phyloP scores from a whole-genome alignment of 2,888 invertebrate genomes.

The Nomada hirtipes region DNA sequence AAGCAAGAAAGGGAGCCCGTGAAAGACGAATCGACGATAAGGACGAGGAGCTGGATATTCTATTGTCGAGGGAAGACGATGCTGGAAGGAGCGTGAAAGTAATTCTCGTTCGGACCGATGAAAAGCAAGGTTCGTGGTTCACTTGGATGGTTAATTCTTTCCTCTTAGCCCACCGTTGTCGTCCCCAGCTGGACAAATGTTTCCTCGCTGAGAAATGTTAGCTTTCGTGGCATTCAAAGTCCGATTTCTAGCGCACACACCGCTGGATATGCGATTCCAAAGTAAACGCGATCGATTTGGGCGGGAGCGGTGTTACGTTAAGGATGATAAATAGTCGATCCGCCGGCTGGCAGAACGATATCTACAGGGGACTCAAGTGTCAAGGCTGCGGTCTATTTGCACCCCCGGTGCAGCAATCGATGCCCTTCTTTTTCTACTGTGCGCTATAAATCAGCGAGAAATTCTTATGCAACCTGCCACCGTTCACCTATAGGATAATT shows the following conservation, averaged over 20 bases:
- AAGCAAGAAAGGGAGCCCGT: slow-evolving; percentile 6
- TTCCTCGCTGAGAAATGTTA: background rate
- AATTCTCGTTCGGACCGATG: slow-evolving; percentile 30
- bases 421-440: slow-evolving; percentile 25
- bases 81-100: slow-evolving; percentile 31
- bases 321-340: slow-evolving; percentile 63
- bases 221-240: background rate
- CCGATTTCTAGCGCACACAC: slow-evolving; percentile 1
- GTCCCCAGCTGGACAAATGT: background rate
- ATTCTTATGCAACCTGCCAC: slow-evolving; percentile 1
- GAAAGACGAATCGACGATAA: slow-evolving; percentile 41
- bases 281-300: slow-evolving; percentile 34
- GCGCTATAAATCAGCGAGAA: slow-evolving; percentile 15
- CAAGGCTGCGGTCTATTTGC: slow-evolving; percentile 73
- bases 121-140: slow-evolving; percentile 39
- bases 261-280: background rate
- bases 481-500: slow-evolving; percentile 22
- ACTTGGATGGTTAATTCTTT: slow-evolving; percentile 47
- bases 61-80: slow-evolving; percentile 17
- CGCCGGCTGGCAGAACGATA: slow-evolving; percentile 54
- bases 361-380: slow-evolving; percentile 66
- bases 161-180: slow-evolving; percentile 21
- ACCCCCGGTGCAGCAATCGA: slow-evolving; percentile 19
- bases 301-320: slow-evolving; percentile 20
- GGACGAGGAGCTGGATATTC: slow-evolving; percentile 29